These are phyloP conservation scores for Acanthococcus lagerstroemiae DNA, from an alignment of 2,888 invertebrate genomes.

Conservation along the genomic window DNA sequence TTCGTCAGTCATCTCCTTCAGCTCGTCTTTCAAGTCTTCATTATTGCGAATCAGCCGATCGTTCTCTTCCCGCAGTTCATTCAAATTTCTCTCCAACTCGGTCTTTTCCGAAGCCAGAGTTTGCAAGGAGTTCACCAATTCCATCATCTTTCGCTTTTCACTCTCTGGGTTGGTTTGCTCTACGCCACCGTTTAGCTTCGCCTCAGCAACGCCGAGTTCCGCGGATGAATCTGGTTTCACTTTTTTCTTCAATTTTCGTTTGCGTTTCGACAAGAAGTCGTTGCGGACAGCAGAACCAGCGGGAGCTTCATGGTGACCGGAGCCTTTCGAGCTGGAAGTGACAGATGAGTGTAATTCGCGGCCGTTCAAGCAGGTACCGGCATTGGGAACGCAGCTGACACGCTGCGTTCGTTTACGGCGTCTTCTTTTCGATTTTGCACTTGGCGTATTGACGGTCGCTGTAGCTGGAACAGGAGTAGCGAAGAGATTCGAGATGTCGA, in stretches of 20 bases:
- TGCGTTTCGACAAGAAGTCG: no score
- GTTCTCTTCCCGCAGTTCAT: conserved; percentile 16
- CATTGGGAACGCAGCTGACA: not conserved
- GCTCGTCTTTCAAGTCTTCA: conserved; percentile 21
- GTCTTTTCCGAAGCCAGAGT: conserved; percentile 8
- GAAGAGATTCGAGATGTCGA: conserved; percentile 26
- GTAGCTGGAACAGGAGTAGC: conserved; percentile 16
- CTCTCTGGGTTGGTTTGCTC: conserved; percentile 1
- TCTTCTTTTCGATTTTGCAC: not conserved
- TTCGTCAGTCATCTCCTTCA: conserved; percentile 24
- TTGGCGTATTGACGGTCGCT: conserved; percentile 5
- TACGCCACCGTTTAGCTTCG: not conserved
- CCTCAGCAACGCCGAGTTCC: not conserved
- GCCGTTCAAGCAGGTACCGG: not conserved
- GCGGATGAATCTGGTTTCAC: not conserved
- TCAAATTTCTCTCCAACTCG: conserved; percentile 6
- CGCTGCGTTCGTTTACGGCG: not conserved
- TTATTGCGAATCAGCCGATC: conserved; percentile 11
- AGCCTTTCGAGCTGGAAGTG: no score
- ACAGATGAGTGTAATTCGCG: not conserved
- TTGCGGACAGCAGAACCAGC: not conserved
- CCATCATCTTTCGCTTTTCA: conserved; percentile 13
- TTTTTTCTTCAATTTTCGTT: not conserved
- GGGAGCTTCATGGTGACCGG: not conserved
- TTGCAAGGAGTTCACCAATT: conserved; percentile 12